Base-by-base conservation (phyloP, 2,888 invertebrate genomes). In the Idaea biselata region DNA sequence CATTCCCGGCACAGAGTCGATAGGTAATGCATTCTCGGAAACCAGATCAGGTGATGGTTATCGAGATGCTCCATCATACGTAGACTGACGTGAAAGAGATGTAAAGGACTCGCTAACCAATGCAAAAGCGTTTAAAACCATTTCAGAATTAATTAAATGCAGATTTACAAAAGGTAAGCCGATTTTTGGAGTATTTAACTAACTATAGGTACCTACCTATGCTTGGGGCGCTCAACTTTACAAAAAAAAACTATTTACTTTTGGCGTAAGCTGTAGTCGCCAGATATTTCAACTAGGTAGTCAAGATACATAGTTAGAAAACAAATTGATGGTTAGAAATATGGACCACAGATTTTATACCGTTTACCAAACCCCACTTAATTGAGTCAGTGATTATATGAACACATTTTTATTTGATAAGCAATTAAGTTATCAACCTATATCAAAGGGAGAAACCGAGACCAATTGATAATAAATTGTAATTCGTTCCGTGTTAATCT, bases 11-110 rank as follows among this genome's bases (percentile, higher is more conserved):
- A 18, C 55, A 59, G 60, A 63, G 62, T 61, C 60, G 64, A 62
- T 61, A 18, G 62, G 55, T 64, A 64, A 70, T 70, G 66, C 63
- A 61, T 71, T 68, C 69, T 54, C 58, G 64, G 71, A 69, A 71
- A 59, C n/a, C 32, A 60, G 63, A 44, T 44, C 44, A 44, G 44
- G 44, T 44, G 44, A 44, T 44, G 44, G 44, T 44, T 44, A 44
- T 44, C 44, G 44, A 1, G 14, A 11, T 44, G 44, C 44, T 44
- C 44, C 44, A 44, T 44, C 44, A 44, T 44, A 44, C 44, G 44
- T 44, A 44, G 44, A 44, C 44, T 44, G 44, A 14, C 44, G 11
- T 44, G 44, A 14, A 44, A 44, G 11, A 44, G 44, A 44, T 44
- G 44, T 44, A 14, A 14, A 44, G 44, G 44, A 3, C 44, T 44